Evolutionary conservation across 2,797 vertebrate genomes (phyloP), one percentile per base, ranked within the genome.

Genomic region (Chrysocyon brachyurus): DNA sequence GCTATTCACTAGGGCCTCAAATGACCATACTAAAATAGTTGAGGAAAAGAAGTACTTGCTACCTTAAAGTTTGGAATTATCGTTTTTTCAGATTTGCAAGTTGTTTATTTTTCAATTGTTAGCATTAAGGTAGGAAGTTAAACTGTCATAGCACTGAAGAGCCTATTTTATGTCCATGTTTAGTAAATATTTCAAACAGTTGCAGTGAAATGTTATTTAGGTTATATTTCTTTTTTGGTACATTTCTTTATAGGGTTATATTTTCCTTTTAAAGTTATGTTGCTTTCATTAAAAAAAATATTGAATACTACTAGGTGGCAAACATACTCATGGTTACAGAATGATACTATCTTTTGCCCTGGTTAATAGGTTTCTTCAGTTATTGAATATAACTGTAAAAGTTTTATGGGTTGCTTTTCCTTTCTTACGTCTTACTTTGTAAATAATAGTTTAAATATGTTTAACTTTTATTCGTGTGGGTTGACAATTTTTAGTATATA

Each of bases 371-470:
- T 86, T 77, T 97, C 61, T 95, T 90, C 94, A 31, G 22, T 92
- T 96, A 92, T 86, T 46, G 10, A 89, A 26, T 91, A 31, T 68
- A 81, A 94, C 10, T 28, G 26, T 86, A 84, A 96, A 95, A n/a
- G 36, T 88, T 79, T 95, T 95, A 61, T 72, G 57, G 4, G 19
- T 86, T 90, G 56, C 33, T 90, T 97, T 94, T 46, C 12, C 6
- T 75, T 88, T 89, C 12, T 94, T 85, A 26, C 28, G 12, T 59
- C 77, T 93, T 87, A 19, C 78, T 94, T 97, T 87, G 8, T 93
- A 96, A 94, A 63, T 92, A 94, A 82, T 93, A 75, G 46, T 86
- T 95, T 97, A 81, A 81, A 61, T 90, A 16, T 95, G 24, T 86
- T 96, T 87, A 90, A 73, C 49, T 12, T 81, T 56, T 83, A 79